phyloP scores from a whole-genome alignment of 2,113 vertebrate genomes.

The Nansenia antarctica region DNA sequence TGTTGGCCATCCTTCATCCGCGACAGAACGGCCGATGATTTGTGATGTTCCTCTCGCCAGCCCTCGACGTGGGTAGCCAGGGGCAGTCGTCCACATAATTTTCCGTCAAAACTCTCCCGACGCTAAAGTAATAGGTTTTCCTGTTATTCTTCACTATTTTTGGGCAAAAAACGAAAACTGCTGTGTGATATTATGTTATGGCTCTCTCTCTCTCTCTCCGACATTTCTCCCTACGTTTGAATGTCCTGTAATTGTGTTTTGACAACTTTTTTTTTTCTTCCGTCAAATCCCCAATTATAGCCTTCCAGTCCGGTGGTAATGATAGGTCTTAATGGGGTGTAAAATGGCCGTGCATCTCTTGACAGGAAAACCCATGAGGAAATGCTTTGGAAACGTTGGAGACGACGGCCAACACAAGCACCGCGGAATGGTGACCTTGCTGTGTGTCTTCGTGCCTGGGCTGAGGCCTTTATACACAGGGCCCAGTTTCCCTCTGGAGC shows the following conservation, averaged over 20 bases:
- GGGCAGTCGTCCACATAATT: slow-evolving; percentile 61
- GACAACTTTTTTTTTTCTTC: slow-evolving; percentile 74
- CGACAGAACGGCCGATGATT: slow-evolving; percentile 66
- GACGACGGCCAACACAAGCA: slow-evolving; percentile 70
- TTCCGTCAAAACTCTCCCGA: slow-evolving; percentile 62
- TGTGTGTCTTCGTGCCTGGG: slow-evolving; percentile 27
- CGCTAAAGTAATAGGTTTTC: slow-evolving; percentile 74
- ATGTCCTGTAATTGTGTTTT: slow-evolving; percentile 82
- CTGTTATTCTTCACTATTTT: slow-evolving; percentile 82
- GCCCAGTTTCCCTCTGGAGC: slow-evolving; percentile 38
- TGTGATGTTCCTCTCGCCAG: slow-evolving; percentile 71
- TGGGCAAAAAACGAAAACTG: slow-evolving; percentile 62
- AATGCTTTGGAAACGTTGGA: slow-evolving; percentile 67
- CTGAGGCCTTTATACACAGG: slow-evolving; percentile 53
- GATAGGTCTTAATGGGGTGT: slow-evolving; percentile 77
- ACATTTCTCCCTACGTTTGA: slow-evolving; percentile 65
- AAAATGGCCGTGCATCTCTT: slow-evolving; percentile 72
- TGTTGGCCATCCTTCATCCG: slow-evolving; percentile 65
- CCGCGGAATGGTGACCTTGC: slow-evolving; percentile 56
- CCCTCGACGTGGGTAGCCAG: slow-evolving; percentile 55
- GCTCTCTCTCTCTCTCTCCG: slow-evolving; percentile 51
- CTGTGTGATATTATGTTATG: slow-evolving; percentile 65
- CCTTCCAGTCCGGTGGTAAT: slow-evolving; percentile 73
- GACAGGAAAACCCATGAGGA: slow-evolving; percentile 74
- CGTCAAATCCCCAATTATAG: slow-evolving; percentile 68